Percentiles rank a stretch among this genome's conserved stretches.
Evolutionary conservation across 2,797 vertebrate species (phyloP).

Genomic region (Neoniphon sammara): DNA sequence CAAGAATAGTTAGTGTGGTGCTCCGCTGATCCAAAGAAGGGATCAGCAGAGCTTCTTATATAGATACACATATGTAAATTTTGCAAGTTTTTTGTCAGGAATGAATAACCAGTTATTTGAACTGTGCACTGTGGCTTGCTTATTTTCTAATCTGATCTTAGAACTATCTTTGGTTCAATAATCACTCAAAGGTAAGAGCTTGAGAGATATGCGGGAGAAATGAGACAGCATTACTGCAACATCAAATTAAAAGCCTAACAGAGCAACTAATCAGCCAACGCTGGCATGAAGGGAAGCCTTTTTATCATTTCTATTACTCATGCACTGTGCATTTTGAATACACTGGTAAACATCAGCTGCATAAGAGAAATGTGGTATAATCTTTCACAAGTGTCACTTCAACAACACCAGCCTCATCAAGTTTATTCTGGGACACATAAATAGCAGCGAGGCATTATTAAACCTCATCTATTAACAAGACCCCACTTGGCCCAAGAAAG

Average conservation of each 20-base stretch:
- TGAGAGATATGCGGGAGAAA: constrained; percentile 39
- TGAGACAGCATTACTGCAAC: constrained; percentile 42
- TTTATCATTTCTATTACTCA: constrained; percentile 51
- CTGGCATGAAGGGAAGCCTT: constrained; percentile 41
- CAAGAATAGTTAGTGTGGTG: background rate
- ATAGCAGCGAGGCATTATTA: background rate
- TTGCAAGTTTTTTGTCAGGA: constrained; percentile 35
- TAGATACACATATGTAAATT: constrained; percentile 8
- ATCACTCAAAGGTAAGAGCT: constrained; percentile 50
- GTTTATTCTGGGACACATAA: background rate
- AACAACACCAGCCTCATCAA: constrained; percentile 3
- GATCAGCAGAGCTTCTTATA: constrained; percentile 5
- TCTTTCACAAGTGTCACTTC: background rate
- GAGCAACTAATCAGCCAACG: constrained; percentile 45
- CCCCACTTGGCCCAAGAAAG: background rate
- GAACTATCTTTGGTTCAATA: constrained; percentile 55
- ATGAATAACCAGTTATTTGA: constrained; percentile 41
- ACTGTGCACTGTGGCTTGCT: constrained; percentile 15
- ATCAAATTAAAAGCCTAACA: constrained; percentile 58
- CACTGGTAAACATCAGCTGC: constrained; percentile 16
- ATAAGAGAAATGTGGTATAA: constrained; percentile 14
- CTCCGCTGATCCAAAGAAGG: constrained; percentile 12
- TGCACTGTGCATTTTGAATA: constrained; percentile 24
- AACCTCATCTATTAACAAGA: constrained; percentile 4
- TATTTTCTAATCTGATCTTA: constrained; percentile 56